Evolutionary conservation across 1,140 invertebrate genomes (phyloP).

Genomic region (Anoplophora glabripennis): DNA sequence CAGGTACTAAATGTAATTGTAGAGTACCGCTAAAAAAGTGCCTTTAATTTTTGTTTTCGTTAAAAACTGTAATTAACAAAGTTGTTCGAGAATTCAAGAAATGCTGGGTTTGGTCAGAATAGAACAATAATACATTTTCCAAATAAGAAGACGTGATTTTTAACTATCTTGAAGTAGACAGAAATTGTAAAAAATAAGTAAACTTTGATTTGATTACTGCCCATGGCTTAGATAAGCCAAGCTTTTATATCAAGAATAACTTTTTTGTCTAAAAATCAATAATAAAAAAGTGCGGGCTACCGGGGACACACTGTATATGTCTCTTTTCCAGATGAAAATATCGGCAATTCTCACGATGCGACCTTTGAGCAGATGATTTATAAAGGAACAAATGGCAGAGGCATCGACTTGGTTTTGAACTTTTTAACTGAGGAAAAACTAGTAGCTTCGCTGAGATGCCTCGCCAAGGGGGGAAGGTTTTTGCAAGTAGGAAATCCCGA

Average conservation of each 20-base stretch:
- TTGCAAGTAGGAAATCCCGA: constrained; percentile 79
- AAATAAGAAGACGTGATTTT: background rate
- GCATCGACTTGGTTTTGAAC: constrained; percentile 68
- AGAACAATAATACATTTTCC: background rate
- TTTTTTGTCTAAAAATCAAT: background rate
- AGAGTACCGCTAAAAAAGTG: too few species aligned
- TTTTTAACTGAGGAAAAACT: constrained; percentile 67
- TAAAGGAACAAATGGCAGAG: constrained; percentile 57
- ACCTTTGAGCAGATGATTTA: constrained; percentile 61
- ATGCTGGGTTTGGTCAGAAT: background rate
- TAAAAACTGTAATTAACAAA: too few species aligned
- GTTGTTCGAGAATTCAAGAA: too few species aligned
- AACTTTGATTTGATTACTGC: background rate
- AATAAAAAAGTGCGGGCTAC: too few species aligned
- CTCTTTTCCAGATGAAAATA: constrained; percentile 42
- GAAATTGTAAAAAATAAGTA: too few species aligned
- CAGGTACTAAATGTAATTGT: too few species aligned
- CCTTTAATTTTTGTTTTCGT: too few species aligned
- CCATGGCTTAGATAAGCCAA: background rate
- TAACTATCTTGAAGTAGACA: too few species aligned
- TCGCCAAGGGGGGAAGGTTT: constrained; percentile 66
- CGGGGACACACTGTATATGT: background rate
- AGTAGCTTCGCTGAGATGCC: constrained; percentile 73
- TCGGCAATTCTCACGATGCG: constrained; percentile 62
- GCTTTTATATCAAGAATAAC: background rate